Evolutionary conservation across 2,113 vertebrate species (phyloP).

Genomic region (Campylomormyrus numenius): DNA sequence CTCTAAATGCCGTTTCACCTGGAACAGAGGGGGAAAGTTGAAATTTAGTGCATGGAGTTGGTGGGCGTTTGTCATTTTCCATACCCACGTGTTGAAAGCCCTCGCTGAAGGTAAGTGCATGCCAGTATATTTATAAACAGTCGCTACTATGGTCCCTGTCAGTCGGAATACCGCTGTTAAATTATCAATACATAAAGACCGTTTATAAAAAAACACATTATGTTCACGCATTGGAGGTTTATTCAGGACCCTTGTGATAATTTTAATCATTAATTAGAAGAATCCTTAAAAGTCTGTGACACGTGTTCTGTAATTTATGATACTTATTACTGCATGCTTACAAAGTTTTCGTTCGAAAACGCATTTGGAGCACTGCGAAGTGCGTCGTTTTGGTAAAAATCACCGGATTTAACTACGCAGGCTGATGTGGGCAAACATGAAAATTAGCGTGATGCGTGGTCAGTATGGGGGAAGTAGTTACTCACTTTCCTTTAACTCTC

Average conservation of each 20-base stretch:
- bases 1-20: conserved; percentile 4
- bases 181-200: background rate
- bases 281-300: background rate
- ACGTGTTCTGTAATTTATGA: background rate
- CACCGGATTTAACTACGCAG: background rate
- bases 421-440: background rate
- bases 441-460: background rate
- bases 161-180: background rate
- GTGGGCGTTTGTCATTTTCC: conserved; percentile 71
- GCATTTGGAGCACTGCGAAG: background rate
- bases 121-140: conserved; percentile 8
- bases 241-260: background rate
- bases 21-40: conserved; percentile 63
- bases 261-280: background rate
- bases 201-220: background rate
- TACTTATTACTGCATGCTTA: background rate
- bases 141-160: background rate
- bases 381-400: background rate
- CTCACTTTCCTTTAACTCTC: background rate
- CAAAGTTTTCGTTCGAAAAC: background rate
- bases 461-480: background rate
- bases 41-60: conserved; percentile 59
- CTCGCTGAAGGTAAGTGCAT: conserved; percentile 70
- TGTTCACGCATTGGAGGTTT: background rate
- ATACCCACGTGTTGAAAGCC: conserved; percentile 71